Conservation (phyloP, 2,113 vertebrate species). For the Eclectus roratus region DNA sequence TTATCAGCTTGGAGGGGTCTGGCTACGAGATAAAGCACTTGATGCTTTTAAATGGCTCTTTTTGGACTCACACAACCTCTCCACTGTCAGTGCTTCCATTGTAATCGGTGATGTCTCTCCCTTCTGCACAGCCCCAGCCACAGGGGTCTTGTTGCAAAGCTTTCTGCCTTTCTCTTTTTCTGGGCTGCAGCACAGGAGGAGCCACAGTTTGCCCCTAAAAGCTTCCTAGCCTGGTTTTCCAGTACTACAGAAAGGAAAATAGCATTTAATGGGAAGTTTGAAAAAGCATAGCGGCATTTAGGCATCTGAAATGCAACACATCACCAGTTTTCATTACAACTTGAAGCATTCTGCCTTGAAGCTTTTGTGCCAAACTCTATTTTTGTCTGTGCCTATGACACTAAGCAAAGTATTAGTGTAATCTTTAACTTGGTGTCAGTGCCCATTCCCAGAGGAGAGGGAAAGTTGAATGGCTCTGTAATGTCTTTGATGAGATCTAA, state of each 20-base stretch:
- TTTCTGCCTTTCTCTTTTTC: not conserved
- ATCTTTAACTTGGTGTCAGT: not conserved
- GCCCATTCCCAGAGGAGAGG: not conserved
- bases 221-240: not conserved
- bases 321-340: not conserved
- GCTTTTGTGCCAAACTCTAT: not conserved
- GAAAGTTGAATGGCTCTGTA: not conserved
- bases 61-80: not conserved
- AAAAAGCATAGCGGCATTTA: not conserved
- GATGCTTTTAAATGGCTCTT: not conserved
- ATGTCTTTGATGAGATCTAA: not conserved
- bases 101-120: not conserved
- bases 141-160: rapidly evolving
- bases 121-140: not conserved
- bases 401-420: not conserved
- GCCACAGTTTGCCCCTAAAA: not conserved
- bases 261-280: not conserved
- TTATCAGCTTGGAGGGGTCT: not conserved
- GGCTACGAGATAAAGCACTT: not conserved
- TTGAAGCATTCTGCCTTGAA: not conserved
- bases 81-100: not conserved
- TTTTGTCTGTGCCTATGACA: not conserved
- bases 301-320: not conserved
- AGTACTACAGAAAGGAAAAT: not conserved
- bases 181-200: not conserved